phyloP scores from a whole-genome alignment of 2,797 vertebrate genomes.

The Pseudochirops cupreus region DNA sequence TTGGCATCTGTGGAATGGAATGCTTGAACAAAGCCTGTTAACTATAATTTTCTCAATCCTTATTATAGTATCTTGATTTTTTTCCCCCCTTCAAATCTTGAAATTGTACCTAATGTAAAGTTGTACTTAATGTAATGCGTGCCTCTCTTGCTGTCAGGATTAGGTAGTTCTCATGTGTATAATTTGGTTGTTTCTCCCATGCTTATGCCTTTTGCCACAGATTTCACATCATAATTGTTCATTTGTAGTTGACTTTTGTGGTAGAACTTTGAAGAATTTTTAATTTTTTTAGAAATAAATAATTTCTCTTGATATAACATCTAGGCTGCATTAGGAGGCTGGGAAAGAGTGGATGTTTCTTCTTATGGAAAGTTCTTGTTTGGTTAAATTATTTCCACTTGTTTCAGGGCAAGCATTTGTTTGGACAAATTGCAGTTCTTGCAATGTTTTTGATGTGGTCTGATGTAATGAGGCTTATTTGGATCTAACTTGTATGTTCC shows the following conservation, averaged over 20 bases:
- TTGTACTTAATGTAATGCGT: not conserved
- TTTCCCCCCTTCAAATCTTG: constrained; percentile 34
- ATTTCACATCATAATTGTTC: not conserved
- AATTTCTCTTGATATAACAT: constrained; percentile 46
- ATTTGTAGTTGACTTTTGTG: not conserved
- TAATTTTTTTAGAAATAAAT: not conserved
- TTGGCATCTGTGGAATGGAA: constrained; percentile 8
- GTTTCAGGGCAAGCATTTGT: constrained; percentile 57
- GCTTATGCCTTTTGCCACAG: not conserved
- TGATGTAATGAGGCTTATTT: constrained; percentile 41
- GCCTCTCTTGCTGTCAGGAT: not conserved
- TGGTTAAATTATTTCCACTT: constrained; percentile 58
- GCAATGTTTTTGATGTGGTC: constrained; percentile 36
- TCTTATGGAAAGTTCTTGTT: constrained; percentile 45
- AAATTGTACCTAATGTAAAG: not conserved
- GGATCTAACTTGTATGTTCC: constrained; percentile 51
- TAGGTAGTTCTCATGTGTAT: not conserved
- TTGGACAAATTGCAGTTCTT: constrained; percentile 65
- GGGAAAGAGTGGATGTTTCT: constrained; percentile 54
- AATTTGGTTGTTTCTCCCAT: constrained; percentile 9
- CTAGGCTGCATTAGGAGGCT: constrained; percentile 32
- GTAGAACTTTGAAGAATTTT: constrained; percentile 38
- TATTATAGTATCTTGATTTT: constrained; percentile 31
- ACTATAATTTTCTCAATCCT: constrained; percentile 9
- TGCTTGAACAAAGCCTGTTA: not conserved